Conservation (phyloP, 2,113 vertebrate species). For the Podarcis raffonei region DNA sequence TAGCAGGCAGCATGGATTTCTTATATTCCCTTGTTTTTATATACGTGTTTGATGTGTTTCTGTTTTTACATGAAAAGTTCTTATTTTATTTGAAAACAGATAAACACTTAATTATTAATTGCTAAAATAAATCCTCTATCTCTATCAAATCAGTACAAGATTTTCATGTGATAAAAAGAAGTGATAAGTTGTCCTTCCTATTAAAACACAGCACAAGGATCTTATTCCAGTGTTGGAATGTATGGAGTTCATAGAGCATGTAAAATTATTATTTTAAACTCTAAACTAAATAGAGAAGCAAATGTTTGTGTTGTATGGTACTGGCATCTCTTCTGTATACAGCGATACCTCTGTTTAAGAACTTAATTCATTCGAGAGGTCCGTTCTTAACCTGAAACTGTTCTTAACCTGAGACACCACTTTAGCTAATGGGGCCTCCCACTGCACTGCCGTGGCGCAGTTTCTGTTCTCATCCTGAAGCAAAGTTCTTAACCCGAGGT, state of each 20-base stretch:
- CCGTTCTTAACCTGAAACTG: no score
- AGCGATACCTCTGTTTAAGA: no score
- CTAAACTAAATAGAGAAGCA: conserved; percentile 19
- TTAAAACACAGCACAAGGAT: conserved; percentile 49
- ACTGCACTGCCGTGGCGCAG: no score
- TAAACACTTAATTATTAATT: conserved; percentile 1
- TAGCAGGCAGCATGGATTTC: not conserved
- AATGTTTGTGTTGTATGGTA: conserved; percentile 14
- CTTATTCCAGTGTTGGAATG: conserved; percentile 32
- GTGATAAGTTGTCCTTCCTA: conserved; percentile 42
- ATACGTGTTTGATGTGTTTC: not conserved
- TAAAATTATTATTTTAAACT: conserved; percentile 54
- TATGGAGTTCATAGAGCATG: conserved; percentile 52
- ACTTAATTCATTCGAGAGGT: no score
- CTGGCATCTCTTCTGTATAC: not conserved
- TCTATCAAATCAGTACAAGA: conserved; percentile 42
- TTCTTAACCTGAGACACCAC: no score
- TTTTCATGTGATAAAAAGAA: conserved; percentile 27
- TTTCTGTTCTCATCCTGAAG: no score
- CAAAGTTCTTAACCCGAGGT: no score
- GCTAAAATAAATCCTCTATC: conserved; percentile 54
- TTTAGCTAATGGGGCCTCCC: no score
- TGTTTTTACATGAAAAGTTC: conserved; percentile 11
- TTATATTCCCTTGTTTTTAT: rapidly evolving
- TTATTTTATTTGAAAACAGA: conserved; percentile 11